Base-by-base conservation (phyloP, 2,888 invertebrate genomes). In the Polyommatus icarus region DNA sequence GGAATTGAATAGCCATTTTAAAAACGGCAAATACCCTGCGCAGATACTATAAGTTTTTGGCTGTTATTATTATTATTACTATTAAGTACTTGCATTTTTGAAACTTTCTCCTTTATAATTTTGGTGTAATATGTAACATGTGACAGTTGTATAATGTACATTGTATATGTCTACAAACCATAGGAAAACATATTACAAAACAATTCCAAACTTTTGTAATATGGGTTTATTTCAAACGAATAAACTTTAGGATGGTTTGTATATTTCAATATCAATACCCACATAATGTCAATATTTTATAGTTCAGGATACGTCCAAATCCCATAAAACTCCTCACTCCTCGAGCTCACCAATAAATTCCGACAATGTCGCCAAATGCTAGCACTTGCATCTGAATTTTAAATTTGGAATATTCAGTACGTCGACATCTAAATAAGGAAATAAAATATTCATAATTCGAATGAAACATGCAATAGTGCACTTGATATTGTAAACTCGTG, bases 331-430 rank as follows among this genome's bases (percentile, higher is more conserved):
- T 29, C 81, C 85, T 84, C 84, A 83, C 83, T 77, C 83, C 81
- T 80, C 81, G 83, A 81, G 79, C 84, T 84, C 81, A 79, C 81
- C 86, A 84, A 87, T 89, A 87, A 87, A 89, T 88, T 87, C 84
- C 84, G 82, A 89, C 86, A 87, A 86, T 88, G 87, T 87, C 83
- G 83, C 83, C 81, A 81, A 84, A 85, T 84, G 82, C 83, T 84
- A 67, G 32, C 77, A 77, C 78, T 78, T 71, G 24, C 76, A 76
- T 79, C 79, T 80, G 80, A 80, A 80, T 80, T 78, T 76, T 71
- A 78, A 78, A 78, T 75, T 78, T 5, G 76, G 76, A 76, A 79
- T 79, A 77, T 79, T 77, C 71, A 77, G 71, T 57, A 59, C 76
- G 79, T 71, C 78, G 75, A 46, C 73, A 71, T 78, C 61, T 46